Conservation (phyloP, 2,113 vertebrate species). For the Rhinoderma darwinii region DNA sequence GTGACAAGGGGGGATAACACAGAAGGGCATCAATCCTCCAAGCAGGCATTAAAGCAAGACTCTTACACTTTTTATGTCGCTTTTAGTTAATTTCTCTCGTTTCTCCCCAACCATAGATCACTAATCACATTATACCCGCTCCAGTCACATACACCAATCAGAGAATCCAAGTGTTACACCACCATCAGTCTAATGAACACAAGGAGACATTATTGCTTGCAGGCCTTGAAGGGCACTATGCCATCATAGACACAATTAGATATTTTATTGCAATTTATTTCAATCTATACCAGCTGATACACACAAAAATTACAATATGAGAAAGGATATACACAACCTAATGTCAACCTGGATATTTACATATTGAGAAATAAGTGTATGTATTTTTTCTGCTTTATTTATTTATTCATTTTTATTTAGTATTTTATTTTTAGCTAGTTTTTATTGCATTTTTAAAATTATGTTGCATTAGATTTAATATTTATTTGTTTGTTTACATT, state of each 20-base stretch:
- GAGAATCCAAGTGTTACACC: neutral
- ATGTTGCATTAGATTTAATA: neutral
- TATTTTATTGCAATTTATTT: neutral
- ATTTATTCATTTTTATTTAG: neutral
- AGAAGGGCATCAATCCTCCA: constrained; percentile 22
- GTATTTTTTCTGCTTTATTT: neutral
- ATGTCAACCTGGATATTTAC: neutral
- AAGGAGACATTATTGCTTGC: neutral
- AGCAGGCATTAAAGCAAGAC: constrained; percentile 43
- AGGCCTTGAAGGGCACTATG: neutral
- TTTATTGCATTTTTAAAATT: neutral
- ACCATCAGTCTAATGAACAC: neutral
- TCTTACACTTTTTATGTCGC: constrained; percentile 53
- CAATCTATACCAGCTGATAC: neutral
- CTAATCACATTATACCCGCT: constrained; percentile 54
- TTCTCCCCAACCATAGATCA: constrained; percentile 42
- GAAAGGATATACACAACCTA: neutral
- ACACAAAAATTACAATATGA: neutral
- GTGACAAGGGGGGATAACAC: constrained; percentile 47
- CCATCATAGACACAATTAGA: neutral
- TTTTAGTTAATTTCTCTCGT: constrained; percentile 51
- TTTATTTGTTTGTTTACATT: neutral
- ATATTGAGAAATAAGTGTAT: neutral
- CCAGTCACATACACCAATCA: constrained; percentile 36
- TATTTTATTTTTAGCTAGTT: neutral